Percentiles rank a stretch among this genome's conserved stretches.
Conservation (phyloP, 2,797 vertebrate species). For the Lophotriccus pileatus region DNA sequence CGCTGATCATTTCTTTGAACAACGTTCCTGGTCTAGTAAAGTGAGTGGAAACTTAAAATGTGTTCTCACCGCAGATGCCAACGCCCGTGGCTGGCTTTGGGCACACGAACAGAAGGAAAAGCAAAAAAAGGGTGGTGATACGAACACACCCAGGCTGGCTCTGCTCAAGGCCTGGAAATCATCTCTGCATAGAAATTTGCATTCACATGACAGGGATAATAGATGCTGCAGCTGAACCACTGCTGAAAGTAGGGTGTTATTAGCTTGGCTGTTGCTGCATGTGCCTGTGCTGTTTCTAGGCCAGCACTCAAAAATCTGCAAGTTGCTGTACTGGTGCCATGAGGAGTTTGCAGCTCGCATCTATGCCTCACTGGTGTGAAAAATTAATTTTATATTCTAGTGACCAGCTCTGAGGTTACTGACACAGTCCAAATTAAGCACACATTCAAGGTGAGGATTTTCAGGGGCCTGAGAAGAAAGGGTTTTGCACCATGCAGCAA, state of each 20-base stretch:
- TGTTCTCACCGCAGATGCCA: background rate
- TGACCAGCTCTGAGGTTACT: background rate
- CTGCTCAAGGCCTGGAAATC: conserved; percentile 17
- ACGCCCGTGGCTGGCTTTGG: background rate
- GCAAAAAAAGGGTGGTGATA: background rate
- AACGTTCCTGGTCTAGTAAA: background rate
- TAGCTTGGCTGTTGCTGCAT: conserved; percentile 41
- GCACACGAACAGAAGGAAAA: background rate
- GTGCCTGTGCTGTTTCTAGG: conserved; percentile 46
- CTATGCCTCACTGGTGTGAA: background rate
- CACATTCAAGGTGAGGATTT: background rate
- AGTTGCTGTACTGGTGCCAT: conserved; percentile 13
- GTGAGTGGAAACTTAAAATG: background rate
- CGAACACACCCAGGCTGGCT: background rate
- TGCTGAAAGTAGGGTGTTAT: conserved; percentile 52
- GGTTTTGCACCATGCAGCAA: background rate
- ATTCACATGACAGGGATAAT: conserved; percentile 53
- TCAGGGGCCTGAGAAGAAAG: background rate
- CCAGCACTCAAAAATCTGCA: conserved; percentile 17
- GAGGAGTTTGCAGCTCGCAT: background rate
- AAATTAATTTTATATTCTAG: background rate
- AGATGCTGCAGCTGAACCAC: conserved; percentile 30
- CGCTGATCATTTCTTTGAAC: background rate
- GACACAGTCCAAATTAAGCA: background rate
- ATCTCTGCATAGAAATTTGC: conserved; percentile 35